A percentile compares a stretch with the other conserved stretches of the same genome.
phyloP scores from a whole-genome alignment of 2,888 invertebrate species.

The Omphaloscelis lunosa region DNA sequence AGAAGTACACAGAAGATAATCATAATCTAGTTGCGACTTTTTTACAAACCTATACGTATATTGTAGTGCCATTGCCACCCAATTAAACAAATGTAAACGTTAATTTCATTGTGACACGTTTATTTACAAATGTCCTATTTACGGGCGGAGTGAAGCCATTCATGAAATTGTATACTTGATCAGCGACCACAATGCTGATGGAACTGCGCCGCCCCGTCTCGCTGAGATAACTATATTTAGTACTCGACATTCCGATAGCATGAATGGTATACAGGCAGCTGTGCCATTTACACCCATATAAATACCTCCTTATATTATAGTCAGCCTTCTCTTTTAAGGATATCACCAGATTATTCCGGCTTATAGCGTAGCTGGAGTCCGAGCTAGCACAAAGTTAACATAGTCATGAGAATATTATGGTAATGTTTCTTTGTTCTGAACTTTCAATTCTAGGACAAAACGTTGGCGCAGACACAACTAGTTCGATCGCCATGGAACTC shows the following conservation, averaged over 20 bases:
- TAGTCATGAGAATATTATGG: slow-evolving; percentile 36
- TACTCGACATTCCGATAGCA: slow-evolving; percentile 42
- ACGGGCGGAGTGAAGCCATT: slow-evolving; percentile 57
- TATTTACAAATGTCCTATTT: slow-evolving; percentile 60
- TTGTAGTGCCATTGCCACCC: slow-evolving; percentile 19
- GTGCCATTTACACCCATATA: slow-evolving; percentile 33
- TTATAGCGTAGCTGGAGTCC: slow-evolving; percentile 21
- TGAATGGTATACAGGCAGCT: slow-evolving; percentile 51
- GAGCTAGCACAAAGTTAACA: slow-evolving; percentile 23
- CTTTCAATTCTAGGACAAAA: slow-evolving; percentile 70
- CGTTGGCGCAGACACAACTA: slow-evolving; percentile 63
- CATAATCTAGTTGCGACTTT: slow-evolving; percentile 11
- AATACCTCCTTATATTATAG: slow-evolving; percentile 16
- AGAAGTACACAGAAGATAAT: no score
- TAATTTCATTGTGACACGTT: slow-evolving; percentile 37
- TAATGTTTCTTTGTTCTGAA: slow-evolving; percentile 69
- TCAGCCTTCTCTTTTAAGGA: slow-evolving; percentile 20
- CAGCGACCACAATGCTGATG: slow-evolving; percentile 60
- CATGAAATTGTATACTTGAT: slow-evolving; percentile 63
- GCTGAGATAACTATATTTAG: slow-evolving; percentile 60
- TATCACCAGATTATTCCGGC: slow-evolving; percentile 13
- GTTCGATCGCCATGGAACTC: slow-evolving; percentile 74
- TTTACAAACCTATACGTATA: not conserved
- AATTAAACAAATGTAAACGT: slow-evolving; percentile 47
- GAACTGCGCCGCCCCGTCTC: slow-evolving; percentile 53